Percentiles rank a stretch among this genome's conserved stretches.
These are phyloP conservation scores for Luperina nickerlii DNA, from an alignment of 2,888 invertebrate species.

Conservation along the genomic window DNA sequence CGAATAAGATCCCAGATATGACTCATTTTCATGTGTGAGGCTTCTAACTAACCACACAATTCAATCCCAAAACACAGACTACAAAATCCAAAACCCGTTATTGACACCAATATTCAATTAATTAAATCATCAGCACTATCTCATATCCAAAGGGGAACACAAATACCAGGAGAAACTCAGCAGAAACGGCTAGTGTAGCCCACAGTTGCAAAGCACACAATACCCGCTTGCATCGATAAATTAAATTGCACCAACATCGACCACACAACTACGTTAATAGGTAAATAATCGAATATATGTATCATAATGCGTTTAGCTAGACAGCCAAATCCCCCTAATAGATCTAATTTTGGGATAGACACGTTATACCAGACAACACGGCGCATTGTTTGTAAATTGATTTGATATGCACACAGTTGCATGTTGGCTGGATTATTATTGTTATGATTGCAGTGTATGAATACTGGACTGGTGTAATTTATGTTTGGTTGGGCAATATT, in stretches of 20 bases:
- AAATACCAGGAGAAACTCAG: conserved; percentile 73
- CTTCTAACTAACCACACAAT: neutral
- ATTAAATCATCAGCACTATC: conserved; percentile 76
- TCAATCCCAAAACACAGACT: conserved; percentile 6
- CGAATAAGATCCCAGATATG: neutral
- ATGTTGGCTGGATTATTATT: conserved; percentile 53
- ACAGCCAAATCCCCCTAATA: conserved; percentile 71
- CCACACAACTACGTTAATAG: conserved; percentile 74
- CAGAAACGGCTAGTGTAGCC: conserved; percentile 53
- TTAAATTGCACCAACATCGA: conserved; percentile 82
- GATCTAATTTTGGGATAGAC: conserved; percentile 77
- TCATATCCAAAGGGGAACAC: conserved; percentile 74
- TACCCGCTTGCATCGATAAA: conserved; percentile 76
- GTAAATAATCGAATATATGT: conserved; percentile 82
- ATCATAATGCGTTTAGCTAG: conserved; percentile 65
- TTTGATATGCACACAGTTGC: conserved; percentile 62
- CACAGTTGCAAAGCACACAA: conserved; percentile 67
- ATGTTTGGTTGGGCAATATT: conserved; percentile 14
- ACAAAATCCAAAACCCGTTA: conserved; percentile 39
- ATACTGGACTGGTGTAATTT: conserved; percentile 26
- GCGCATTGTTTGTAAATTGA: conserved; percentile 65
- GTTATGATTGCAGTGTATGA: conserved; percentile 45
- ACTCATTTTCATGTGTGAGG: neutral
- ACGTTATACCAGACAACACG: conserved; percentile 64
- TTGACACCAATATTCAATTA: conserved; percentile 66